These are phyloP conservation scores for Coregonus ussuriensis DNA, from an alignment of 2,797 vertebrate species.

Conservation along the genomic window DNA sequence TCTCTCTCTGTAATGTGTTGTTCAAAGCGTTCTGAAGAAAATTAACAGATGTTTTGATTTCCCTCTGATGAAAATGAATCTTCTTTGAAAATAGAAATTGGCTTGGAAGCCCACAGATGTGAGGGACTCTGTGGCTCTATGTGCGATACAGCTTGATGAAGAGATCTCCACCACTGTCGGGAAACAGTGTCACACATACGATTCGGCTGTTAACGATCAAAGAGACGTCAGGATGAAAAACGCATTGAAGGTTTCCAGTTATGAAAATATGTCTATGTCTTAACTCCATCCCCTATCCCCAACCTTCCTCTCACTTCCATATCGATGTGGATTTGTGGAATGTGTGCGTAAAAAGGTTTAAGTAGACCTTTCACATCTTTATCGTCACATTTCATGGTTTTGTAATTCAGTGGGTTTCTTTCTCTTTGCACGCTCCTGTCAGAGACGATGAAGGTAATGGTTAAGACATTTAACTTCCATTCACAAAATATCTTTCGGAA, in stretches of 20 bases:
- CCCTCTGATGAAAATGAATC: not conserved
- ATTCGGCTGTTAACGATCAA: slow-evolving; percentile 14
- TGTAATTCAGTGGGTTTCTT: not conserved
- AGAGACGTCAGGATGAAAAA: slow-evolving; percentile 1
- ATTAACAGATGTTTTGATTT: slow-evolving; percentile 17
- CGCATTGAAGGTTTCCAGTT: not conserved
- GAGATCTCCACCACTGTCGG: not conserved
- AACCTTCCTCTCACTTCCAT: not conserved
- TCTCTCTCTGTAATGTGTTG: too few species aligned
- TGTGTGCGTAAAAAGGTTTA: slow-evolving; percentile 2
- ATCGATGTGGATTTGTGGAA: slow-evolving; percentile 8
- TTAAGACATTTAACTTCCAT: not conserved
- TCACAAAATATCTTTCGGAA: slow-evolving; percentile 7
- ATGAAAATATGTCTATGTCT: not conserved
- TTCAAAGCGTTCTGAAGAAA: not conserved
- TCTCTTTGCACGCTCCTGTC: not conserved
- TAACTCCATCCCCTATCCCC: not conserved
- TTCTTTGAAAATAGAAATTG: slow-evolving; percentile 1
- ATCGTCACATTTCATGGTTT: slow-evolving; percentile 18
- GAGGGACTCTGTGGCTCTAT: not conserved
- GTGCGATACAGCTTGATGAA: not conserved
- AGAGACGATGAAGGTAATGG: slow-evolving; percentile 2
- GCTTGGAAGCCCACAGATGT: not conserved
- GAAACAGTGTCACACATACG: slow-evolving; percentile 8
- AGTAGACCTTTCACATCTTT: slow-evolving; percentile 11